Conservation (phyloP, 2,888 invertebrate genomes). For the Habroteleia sp. region DNA sequence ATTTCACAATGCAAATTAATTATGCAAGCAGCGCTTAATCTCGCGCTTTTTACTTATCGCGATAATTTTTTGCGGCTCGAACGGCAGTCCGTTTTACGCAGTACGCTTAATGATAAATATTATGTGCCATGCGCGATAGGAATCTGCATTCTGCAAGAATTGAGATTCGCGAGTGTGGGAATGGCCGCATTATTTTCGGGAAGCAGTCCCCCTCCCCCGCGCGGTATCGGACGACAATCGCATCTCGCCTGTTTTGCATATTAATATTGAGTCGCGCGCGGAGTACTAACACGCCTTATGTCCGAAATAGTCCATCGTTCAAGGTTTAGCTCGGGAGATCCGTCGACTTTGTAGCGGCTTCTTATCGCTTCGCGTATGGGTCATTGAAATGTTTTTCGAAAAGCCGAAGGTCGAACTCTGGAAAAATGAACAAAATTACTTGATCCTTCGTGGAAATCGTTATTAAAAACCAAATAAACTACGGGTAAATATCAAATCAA, state of each 20-base stretch:
- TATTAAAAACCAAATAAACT: too few relatives aligned
- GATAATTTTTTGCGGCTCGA: neutral
- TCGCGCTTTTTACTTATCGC: too few relatives aligned
- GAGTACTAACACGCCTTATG: slow-evolving; percentile 15
- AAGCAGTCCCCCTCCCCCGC: neutral
- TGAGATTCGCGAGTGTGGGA: slow-evolving; percentile 17
- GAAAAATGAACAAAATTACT: neutral
- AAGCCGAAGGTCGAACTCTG: slow-evolving; percentile 7
- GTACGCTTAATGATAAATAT: slow-evolving; percentile 15
- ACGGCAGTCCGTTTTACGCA: neutral
- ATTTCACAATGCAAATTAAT: too few relatives aligned
- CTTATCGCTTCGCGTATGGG: slow-evolving; percentile 34
- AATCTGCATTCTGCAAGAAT: slow-evolving; percentile 3
- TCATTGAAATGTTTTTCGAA: slow-evolving; percentile 22
- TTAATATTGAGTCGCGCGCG: slow-evolving; percentile 40
- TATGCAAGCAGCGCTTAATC: too few relatives aligned
- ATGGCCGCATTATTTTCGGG: slow-evolving; percentile 31
- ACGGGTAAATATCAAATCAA: too few relatives aligned
- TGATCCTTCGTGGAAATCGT: too few relatives aligned
- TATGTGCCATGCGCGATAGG: slow-evolving; percentile 4
- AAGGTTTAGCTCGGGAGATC: slow-evolving; percentile 49
- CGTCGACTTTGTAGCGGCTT: slow-evolving; percentile 37
- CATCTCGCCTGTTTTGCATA: slow-evolving; percentile 38
- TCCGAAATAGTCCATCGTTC: slow-evolving; percentile 62
- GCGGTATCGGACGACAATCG: slow-evolving; percentile 44